A percentile compares a stretch with the other conserved stretches of the same genome.
Conservation (phyloP, 1,140 invertebrate species). For the Halotydeus destructor region DNA sequence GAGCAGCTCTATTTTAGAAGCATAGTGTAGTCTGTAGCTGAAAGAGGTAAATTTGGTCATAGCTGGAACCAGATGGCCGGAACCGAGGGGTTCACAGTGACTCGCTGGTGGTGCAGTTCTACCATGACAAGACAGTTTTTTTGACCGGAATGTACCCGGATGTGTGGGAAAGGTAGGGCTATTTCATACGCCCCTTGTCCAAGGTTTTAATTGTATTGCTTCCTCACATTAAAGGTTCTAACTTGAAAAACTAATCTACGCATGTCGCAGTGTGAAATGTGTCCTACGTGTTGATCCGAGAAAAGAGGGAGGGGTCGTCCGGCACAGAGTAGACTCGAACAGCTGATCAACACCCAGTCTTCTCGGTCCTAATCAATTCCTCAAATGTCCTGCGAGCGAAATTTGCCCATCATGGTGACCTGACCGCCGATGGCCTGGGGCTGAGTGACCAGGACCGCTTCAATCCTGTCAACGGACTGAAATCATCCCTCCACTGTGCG, state of each 20-base stretch:
- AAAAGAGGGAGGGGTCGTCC: slow-evolving; percentile 44
- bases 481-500: slow-evolving; percentile 28
- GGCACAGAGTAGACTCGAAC: background rate
- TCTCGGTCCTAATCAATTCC: background rate
- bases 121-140: slow-evolving; percentile 43
- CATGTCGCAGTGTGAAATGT: slow-evolving; percentile 21
- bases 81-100: too few relatives aligned
- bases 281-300: slow-evolving; percentile 48
- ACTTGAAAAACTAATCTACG: background rate
- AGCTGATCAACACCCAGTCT: background rate
- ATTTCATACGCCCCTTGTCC: slow-evolving; percentile 30
- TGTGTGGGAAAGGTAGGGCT: slow-evolving; percentile 54
- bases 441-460: slow-evolving; percentile 53
- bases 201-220: too few relatives aligned
- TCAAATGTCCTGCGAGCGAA: slow-evolving; percentile 40
- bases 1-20: too few relatives aligned
- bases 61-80: too few relatives aligned
- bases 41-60: too few relatives aligned
- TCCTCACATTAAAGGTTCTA: background rate
- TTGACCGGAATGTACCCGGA: slow-evolving; percentile 36
- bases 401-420: slow-evolving; percentile 67
- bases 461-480: slow-evolving; percentile 30
- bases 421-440: slow-evolving; percentile 63
- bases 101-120: slow-evolving; percentile 29
- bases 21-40: too few relatives aligned